Evolutionary conservation across 2,797 vertebrate species (phyloP), one percentile per base, ranked within the genome.

Genomic region (Harpagifer antarcticus): DNA sequence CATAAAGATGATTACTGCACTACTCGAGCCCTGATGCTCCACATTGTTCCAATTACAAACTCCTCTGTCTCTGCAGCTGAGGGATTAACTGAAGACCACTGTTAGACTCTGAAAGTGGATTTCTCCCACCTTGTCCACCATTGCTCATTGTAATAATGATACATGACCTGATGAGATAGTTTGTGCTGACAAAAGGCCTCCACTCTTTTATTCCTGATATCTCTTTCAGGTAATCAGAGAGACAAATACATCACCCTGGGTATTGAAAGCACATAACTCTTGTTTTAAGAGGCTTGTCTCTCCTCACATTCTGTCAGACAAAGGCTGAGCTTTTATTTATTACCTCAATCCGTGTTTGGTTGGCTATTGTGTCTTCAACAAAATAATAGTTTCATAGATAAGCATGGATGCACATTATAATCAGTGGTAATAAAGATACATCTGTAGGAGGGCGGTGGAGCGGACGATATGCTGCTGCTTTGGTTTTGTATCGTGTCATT

Each of bases 211-310:
- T 94, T 93, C 90, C 75, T 86, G 86, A 87, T 93, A 93, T 96
- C 94, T 95, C 92, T 94, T 94, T 94, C 92, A 94, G 87, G 68
- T 89, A 90, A 93, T 94, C 89, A 80, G 72, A 82, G 79, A 83
- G 88, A 86, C 84, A 79, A 91, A 94, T 93, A 82, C 86, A 93
- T 94, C 93, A 93, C 87, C 78, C 68, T 20, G 6, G 16, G 82
- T 89, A 95, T 95, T 86, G 95, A 94, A 91, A 63, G 86, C 85
- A 84, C 93, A 93, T 95, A 92, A 93, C 93, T 95, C 93, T 94
- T 88, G 66, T 90, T 92, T 92, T 93, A 92, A 91, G 90, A 89
- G 81, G 83, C 85, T 88, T 91, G 87, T 92, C 92, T 86, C 61
- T 67, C 44, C 81, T 90, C 87, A 88, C 79, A 91, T 91, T 89